Percentiles rank a stretch among this genome's conserved stretches.
Conservation (phyloP, 1,140 invertebrate species). For the Scaptomyza pallida region DNA sequence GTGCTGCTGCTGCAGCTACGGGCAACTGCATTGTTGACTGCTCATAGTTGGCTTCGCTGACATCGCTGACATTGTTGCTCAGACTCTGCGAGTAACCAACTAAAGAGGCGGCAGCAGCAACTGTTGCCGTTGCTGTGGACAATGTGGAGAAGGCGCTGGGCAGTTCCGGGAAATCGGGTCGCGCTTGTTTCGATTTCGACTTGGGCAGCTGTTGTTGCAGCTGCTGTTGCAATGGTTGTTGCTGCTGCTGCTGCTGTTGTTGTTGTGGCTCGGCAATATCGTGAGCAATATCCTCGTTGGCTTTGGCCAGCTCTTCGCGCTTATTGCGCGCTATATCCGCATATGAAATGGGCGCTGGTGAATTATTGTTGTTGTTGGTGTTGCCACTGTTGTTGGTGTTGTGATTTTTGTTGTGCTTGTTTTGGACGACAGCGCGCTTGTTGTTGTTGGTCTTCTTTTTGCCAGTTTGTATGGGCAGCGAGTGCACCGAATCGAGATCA, state of each 20-base stretch:
- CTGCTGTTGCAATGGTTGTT: background rate
- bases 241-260: constrained; percentile 8
- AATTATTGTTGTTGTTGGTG: constrained; percentile 38
- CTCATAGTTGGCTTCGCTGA: background rate
- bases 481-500: constrained; percentile 90
- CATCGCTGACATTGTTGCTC: constrained; percentile 42
- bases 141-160: constrained; percentile 23
- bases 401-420: constrained; percentile 32
- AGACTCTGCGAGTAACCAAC: constrained; percentile 69
- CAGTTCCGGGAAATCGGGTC: constrained; percentile 77
- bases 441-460: constrained; percentile 67
- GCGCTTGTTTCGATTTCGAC: constrained; percentile 53
- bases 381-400: constrained; percentile 34
- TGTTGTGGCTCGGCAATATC: constrained; percentile 25
- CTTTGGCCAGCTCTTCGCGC: constrained; percentile 55
- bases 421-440: constrained; percentile 27
- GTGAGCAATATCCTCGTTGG: constrained; percentile 19
- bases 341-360: constrained; percentile 85
- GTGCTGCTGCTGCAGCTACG: background rate
- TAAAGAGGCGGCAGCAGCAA: constrained; percentile 34
- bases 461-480: constrained; percentile 87
- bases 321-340: constrained; percentile 88
- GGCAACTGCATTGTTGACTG: background rate
- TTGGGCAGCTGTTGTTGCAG: constrained; percentile 5
- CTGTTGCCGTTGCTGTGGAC: background rate